phyloP scores from a whole-genome alignment of 2,888 invertebrate species.

The Crossocerus cetratus region DNA sequence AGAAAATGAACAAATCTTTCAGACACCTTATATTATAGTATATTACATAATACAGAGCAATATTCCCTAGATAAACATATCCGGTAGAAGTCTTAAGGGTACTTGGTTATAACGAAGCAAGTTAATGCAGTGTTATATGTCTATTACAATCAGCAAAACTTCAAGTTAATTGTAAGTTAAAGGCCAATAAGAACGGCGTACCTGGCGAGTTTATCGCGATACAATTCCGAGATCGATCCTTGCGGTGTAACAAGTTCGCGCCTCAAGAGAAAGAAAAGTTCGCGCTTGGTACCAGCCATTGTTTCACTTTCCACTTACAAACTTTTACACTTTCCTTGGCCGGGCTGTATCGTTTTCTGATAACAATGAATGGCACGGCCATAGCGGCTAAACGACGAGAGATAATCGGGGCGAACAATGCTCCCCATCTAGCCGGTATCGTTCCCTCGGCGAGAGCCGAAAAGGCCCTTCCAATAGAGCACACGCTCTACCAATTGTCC shows the following conservation, averaged over 20 bases:
- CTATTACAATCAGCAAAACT: no score
- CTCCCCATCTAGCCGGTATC: not conserved
- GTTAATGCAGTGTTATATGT: no score
- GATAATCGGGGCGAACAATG: not conserved
- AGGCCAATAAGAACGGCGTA: no score
- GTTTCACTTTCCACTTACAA: conserved; percentile 20
- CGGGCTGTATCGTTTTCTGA: conserved; percentile 4
- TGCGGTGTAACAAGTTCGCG: not conserved
- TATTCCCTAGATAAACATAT: no score
- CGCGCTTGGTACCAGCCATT: conserved; percentile 9
- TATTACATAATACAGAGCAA: no score
- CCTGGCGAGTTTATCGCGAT: not conserved
- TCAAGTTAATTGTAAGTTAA: not conserved
- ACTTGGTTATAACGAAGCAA: no score
- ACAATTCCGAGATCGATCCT: conserved; percentile 10
- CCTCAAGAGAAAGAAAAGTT: not conserved
- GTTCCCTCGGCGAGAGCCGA: not conserved
- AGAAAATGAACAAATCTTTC: no score
- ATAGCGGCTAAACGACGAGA: not conserved
- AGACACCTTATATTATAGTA: no score
- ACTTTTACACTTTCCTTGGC: conserved; percentile 12
- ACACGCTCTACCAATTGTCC: no score
- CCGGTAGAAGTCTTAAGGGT: no score
- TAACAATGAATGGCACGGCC: not conserved
- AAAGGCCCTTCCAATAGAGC: not conserved